Percentiles rank a stretch among this genome's conserved stretches.
phyloP scores from a whole-genome alignment of 2,888 invertebrate genomes.

The Glyphotaelius pellucidus region DNA sequence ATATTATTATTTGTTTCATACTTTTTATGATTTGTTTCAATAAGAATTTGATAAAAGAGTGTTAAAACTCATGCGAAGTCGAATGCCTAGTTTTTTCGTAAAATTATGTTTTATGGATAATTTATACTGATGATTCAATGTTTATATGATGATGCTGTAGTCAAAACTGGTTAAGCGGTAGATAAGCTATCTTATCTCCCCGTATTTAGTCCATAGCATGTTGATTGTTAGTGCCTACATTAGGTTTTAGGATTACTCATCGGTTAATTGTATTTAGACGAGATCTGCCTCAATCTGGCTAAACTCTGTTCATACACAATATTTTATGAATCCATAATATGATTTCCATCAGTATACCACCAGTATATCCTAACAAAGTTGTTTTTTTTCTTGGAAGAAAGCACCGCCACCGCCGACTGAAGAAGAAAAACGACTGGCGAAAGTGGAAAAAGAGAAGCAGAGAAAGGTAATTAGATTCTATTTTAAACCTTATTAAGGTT shows the following conservation, averaged over 20 bases:
- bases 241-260: not conserved
- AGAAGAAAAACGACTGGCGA: not conserved
- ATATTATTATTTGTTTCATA: too few species aligned
- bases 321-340: not conserved
- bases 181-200: not conserved
- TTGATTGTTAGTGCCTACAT: not conserved
- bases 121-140: not conserved
- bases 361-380: not conserved
- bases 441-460: not conserved
- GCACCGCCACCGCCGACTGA: not conserved
- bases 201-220: not conserved
- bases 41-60: too few species aligned
- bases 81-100: not conserved
- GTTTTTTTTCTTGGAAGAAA: not conserved
- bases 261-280: not conserved
- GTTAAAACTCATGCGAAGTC: too few species aligned
- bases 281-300: not conserved
- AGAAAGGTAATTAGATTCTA: not conserved
- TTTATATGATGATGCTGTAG: not conserved
- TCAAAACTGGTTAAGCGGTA: not conserved
- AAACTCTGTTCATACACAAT: not conserved
- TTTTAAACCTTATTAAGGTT: not conserved
- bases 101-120: not conserved
- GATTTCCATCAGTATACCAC: too few species aligned
- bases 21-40: too few species aligned